Evolutionary conservation across 2,113 vertebrate species (phyloP).

Genomic region (Dicaeum eximium): DNA sequence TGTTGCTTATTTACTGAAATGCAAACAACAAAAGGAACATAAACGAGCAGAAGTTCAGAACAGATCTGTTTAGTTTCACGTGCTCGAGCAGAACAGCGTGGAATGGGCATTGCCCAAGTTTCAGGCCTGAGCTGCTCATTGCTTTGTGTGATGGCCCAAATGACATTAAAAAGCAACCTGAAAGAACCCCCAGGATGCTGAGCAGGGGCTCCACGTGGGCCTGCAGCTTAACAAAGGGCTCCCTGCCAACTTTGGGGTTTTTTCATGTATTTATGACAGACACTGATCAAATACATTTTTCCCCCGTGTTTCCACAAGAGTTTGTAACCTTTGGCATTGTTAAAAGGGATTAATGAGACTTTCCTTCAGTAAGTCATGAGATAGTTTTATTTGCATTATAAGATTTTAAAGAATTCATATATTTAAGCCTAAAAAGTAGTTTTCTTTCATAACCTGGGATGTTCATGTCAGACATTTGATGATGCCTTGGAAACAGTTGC

Average conservation of each 20-base stretch:
- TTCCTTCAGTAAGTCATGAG: not conserved
- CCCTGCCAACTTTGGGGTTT: not conserved
- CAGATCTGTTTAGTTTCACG: not conserved
- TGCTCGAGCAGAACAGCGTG: not conserved
- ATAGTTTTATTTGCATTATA: not conserved
- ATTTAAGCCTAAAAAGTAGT: not conserved
- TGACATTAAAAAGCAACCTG: not conserved
- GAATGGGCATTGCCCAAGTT: not conserved
- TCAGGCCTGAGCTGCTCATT: not conserved
- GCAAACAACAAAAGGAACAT: not conserved
- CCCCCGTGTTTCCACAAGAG: not conserved
- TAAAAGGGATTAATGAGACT: not conserved
- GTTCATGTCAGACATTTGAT: not conserved
- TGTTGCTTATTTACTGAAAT: not conserved
- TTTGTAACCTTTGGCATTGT: not conserved
- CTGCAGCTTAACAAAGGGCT: not conserved
- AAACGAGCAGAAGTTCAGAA: not conserved
- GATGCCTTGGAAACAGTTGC: not conserved
- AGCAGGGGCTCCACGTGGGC: rapidly evolving
- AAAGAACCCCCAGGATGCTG: not conserved
- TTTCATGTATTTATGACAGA: not conserved
- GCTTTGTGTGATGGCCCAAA: not conserved
- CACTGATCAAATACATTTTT: not conserved
- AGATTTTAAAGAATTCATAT: not conserved
- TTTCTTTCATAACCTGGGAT: not conserved